These are phyloP conservation scores for human (Homo sapiens) DNA, from an alignment of 2,113 vertebrate species.

Conservation along the genomic window DNA sequence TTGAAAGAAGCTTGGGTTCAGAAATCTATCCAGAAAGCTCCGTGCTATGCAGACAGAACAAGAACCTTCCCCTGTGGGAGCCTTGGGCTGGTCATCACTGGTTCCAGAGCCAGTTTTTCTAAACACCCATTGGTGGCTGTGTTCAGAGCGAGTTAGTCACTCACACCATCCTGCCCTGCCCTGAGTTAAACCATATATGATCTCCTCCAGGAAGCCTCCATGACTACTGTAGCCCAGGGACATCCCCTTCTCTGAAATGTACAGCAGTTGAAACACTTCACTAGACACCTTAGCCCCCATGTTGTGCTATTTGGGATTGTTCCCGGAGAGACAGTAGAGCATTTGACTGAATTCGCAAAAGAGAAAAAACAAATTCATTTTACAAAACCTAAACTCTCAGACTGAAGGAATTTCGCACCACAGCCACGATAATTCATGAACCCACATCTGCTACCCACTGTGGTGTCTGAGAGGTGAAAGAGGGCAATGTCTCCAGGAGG, in stretches of 20 bases:
- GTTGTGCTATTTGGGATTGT: background rate
- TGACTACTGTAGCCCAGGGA: background rate
- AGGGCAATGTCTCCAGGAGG: background rate
- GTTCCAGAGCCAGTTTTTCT: background rate
- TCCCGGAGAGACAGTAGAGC: background rate
- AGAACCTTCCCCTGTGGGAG: background rate
- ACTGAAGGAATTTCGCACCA: background rate
- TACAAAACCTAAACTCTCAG: background rate
- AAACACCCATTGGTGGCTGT: background rate
- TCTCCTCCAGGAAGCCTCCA: background rate
- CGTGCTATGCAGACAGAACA: background rate
- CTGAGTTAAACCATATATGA: background rate
- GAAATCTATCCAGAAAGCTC: background rate
- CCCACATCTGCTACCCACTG: accelerated
- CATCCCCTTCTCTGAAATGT: background rate
- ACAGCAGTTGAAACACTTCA: no score
- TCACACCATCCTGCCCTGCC: background rate
- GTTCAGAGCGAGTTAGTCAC: background rate
- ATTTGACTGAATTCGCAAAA: no score
- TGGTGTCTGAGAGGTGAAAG: background rate
- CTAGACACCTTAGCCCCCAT: background rate
- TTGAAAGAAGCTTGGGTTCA: background rate
- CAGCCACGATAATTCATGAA: background rate
- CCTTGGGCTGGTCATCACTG: no score
- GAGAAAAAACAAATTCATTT: no score